phyloP scores from a whole-genome alignment of 1,140 invertebrate species.

The Nylanderia fulva region DNA sequence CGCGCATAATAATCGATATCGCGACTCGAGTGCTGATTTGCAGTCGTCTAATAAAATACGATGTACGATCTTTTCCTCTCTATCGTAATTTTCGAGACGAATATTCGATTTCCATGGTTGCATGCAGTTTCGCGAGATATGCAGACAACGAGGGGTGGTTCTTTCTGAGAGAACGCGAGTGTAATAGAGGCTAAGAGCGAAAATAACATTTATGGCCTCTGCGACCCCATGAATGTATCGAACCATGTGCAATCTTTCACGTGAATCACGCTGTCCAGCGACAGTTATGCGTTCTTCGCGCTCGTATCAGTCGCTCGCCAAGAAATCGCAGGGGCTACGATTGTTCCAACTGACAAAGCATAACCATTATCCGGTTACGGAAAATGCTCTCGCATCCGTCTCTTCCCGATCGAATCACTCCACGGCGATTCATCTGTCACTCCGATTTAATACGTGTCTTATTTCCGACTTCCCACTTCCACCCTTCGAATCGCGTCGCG shows the following conservation, averaged over 20 bases:
- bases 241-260: constrained; percentile 61
- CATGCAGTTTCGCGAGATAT: not conserved
- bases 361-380: constrained; percentile 66
- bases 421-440: constrained; percentile 31
- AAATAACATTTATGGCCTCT: constrained; percentile 63
- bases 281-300: constrained; percentile 60
- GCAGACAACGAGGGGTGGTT: not conserved
- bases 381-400: constrained; percentile 63
- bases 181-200: constrained; percentile 65
- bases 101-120: constrained; percentile 4
- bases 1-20: not conserved
- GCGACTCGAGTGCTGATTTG: not conserved
- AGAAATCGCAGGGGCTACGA: constrained; percentile 43
- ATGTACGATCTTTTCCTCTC: not conserved
- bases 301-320: constrained; percentile 52
- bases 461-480: not conserved
- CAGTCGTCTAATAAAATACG: not conserved
- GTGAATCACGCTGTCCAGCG: constrained; percentile 58
- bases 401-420: constrained; percentile 58
- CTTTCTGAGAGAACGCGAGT: not conserved
- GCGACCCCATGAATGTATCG: constrained; percentile 49
- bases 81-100: not conserved
- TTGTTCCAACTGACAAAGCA: constrained; percentile 70
- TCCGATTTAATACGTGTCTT: constrained; percentile 48
- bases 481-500: not conserved